Conservation (phyloP, 2,797 vertebrate species). For the Aphelocoma californica region DNA sequence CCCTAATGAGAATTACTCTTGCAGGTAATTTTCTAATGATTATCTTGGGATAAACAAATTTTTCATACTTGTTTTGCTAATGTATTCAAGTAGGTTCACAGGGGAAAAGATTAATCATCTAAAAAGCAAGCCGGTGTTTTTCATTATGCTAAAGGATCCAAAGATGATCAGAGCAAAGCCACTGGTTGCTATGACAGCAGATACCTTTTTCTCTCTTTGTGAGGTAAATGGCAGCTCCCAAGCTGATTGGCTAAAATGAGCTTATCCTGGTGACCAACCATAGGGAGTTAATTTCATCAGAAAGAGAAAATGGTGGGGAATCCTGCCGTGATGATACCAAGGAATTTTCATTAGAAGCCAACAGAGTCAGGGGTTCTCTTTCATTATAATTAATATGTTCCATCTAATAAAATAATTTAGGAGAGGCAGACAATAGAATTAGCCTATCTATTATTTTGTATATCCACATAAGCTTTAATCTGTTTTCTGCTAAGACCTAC, state of each 20-base stretch:
- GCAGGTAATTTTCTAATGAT: slow-evolving; percentile 87
- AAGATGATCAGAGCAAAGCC: slow-evolving; percentile 73
- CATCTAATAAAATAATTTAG: slow-evolving; percentile 77
- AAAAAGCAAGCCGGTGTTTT: slow-evolving; percentile 79
- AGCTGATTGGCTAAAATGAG: slow-evolving; percentile 82
- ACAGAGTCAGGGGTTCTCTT: slow-evolving; percentile 71
- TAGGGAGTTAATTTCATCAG: slow-evolving; percentile 79
- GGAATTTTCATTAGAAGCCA: slow-evolving; percentile 78
- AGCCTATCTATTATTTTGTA: slow-evolving; percentile 64
- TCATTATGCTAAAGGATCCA: slow-evolving; percentile 77
- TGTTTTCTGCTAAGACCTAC: slow-evolving; percentile 65
- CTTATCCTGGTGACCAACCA: slow-evolving; percentile 77
- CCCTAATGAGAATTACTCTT: slow-evolving; percentile 81
- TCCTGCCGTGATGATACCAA: slow-evolving; percentile 71
- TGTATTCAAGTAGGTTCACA: slow-evolving; percentile 81
- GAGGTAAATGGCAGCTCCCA: slow-evolving; percentile 80
- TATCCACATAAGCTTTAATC: slow-evolving; percentile 68
- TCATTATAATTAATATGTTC: slow-evolving; percentile 77
- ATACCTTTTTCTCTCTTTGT: slow-evolving; percentile 73
- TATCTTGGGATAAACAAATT: slow-evolving; percentile 87
- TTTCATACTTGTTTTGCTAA: slow-evolving; percentile 83
- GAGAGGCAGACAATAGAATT: slow-evolving; percentile 71
- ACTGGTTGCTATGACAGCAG: slow-evolving; percentile 80
- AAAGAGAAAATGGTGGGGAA: slow-evolving; percentile 77
- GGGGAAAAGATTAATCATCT: slow-evolving; percentile 87